Evolutionary conservation across 1,140 invertebrate species (phyloP).

Genomic region (Drosophila seguyi): DNA sequence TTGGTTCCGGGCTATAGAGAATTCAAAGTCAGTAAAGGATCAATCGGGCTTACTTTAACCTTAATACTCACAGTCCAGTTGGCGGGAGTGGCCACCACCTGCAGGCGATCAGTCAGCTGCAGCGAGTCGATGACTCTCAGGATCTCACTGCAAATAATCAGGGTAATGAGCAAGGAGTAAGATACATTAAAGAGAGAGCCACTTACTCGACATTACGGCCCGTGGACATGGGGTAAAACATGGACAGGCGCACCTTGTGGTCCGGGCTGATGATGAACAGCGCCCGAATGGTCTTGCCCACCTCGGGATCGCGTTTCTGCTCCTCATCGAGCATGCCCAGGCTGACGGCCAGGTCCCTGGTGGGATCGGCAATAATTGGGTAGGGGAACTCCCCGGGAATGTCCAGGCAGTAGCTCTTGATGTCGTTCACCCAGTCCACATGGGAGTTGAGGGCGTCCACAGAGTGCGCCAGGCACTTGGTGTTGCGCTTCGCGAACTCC

Average conservation of each 20-base stretch:
- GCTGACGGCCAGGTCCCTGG: conserved; percentile 90
- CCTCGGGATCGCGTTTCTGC: conserved; percentile 90
- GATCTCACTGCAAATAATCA: conserved; percentile 90
- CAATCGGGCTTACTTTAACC: too few species aligned
- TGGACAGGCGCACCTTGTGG: conserved; percentile 92
- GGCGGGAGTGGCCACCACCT: conserved; percentile 93
- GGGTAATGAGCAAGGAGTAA: not conserved
- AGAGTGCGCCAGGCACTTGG: conserved; percentile 95
- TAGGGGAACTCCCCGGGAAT: conserved; percentile 91
- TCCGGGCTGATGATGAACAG: conserved; percentile 95
- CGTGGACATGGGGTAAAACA: conserved; percentile 96
- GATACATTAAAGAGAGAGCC: not conserved
- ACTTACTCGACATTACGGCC: conserved; percentile 95
- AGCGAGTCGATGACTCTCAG: conserved; percentile 95
- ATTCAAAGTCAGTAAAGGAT: not conserved
- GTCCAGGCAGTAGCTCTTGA: conserved; percentile 90
- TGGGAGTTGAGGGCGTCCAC: conserved; percentile 93
- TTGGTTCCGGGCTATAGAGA: conserved; percentile 89
- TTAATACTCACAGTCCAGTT: conserved; percentile 92
- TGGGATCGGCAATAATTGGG: conserved; percentile 94
- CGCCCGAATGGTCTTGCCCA: conserved; percentile 92
- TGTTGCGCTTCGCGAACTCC: conserved; percentile 92
- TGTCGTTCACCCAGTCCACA: conserved; percentile 93
- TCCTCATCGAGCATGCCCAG: conserved; percentile 95
- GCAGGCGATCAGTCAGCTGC: conserved; percentile 90